Base-by-base conservation (phyloP, 2,888 invertebrate species). In the Calameuta idolon region DNA sequence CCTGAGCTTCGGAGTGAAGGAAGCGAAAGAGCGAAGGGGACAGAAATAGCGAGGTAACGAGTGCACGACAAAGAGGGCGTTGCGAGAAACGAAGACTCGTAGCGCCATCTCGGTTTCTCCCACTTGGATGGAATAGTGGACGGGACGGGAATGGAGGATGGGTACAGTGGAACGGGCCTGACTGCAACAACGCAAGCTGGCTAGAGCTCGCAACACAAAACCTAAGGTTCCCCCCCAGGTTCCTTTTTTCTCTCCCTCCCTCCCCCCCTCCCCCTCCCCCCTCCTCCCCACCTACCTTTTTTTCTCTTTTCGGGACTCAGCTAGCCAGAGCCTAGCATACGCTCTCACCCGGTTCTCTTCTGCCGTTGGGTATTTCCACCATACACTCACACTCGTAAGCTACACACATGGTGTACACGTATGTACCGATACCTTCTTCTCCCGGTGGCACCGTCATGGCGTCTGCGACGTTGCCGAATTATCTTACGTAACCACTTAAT, bases 381-480 rank as follows among this genome's bases (percentile, higher is more conserved):
- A 84, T 76, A 75, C 15, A 69, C 76, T 15, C 83, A 82, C 81
- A 78, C 82, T 81, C 77, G 81, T 77, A 80, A 80, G 78, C 81
- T 23, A 55, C 55, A 55, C 55, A 55, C 55, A 55, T 55, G 55
- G 23, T 2, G 9, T 5, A 9, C 55, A 23, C 9, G 55, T 23
- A 23, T 23, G n/a, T 2, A 55, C 71, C 31, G 31, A 31, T 71
- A 9, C 55, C 55, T 31, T 34, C 71, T 34, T 23, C 77, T 74
- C 80, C 77, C 80, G 79, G 79, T 77, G 83, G 81, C 82, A 83
- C 83, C 83, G 81, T 82, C 87, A 85, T 85, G 87, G 85, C 85
- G 83, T 82, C 83, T 85, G 88, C 90, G 87, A 84, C 87, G 91
- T 91, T 91, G 90, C 89, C 90, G 90, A 90, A 90, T 89, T 89